A percentile compares a stretch with the other conserved stretches of the same genome.
Conservation (phyloP, 2,888 invertebrate genomes). For the Congeria kusceri region DNA sequence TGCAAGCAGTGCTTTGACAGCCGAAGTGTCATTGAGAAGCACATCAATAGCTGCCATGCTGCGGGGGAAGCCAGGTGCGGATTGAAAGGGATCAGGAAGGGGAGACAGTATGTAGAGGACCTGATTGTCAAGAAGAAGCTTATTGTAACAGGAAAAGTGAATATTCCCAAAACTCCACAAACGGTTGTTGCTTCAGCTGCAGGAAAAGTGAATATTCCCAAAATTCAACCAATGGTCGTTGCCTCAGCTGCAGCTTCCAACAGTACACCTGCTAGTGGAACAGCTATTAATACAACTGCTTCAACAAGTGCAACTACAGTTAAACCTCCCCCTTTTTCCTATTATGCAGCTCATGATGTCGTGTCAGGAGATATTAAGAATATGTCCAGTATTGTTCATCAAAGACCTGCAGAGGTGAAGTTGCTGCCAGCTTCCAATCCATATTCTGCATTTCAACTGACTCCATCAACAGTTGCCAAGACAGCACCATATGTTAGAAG, state of each 20-base stretch:
- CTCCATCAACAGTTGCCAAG: too few species aligned
- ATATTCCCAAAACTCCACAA: slow-evolving; percentile 37
- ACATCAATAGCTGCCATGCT: slow-evolving; percentile 62
- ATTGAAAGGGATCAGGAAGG: slow-evolving; percentile 65
- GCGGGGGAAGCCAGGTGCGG: slow-evolving; percentile 64
- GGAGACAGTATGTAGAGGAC: slow-evolving; percentile 55
- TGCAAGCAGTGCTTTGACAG: slow-evolving; percentile 62
- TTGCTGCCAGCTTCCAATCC: too few species aligned
- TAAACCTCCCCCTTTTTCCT: too few species aligned
- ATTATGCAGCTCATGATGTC: too few species aligned
- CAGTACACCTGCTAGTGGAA: too few species aligned
- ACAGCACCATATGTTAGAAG: too few species aligned
- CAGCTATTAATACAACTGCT: too few species aligned
- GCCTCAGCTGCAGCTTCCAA: background rate
- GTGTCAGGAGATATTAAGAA: too few species aligned
- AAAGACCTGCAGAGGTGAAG: too few species aligned
- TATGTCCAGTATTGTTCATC: too few species aligned
- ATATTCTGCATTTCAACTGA: too few species aligned
- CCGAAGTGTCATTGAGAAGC: slow-evolving; percentile 61
- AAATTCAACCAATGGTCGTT: slow-evolving; percentile 16
- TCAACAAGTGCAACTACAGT: too few species aligned
- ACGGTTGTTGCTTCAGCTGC: background rate
- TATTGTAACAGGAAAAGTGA: slow-evolving; percentile 48
- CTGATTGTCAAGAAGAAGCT: slow-evolving; percentile 32
- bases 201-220: slow-evolving; percentile 43